Base-by-base conservation (phyloP, 2,797 vertebrate species). In the Lutjanus campechanus region DNA sequence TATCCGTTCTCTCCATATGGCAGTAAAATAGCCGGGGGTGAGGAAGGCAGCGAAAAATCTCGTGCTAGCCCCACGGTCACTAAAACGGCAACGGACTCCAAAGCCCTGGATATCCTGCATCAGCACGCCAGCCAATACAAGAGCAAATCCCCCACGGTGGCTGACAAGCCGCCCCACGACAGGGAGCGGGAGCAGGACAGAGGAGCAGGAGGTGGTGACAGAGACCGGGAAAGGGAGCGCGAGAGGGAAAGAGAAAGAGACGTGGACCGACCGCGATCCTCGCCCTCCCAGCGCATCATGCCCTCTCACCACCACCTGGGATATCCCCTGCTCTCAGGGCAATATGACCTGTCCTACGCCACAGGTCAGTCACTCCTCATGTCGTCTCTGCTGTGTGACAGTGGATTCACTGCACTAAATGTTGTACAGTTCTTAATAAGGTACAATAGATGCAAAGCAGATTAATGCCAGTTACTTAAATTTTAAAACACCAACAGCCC, bases 61-160 rank as follows among this genome's bases (percentile, higher is more conserved):
- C 95, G 97, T 4, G 96, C 96, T 82, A 99, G 98, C 88, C 98
- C 98, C 60, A 98, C 95, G 0, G 96, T 98, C 78, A 94, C 96
- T 65, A 99, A 99, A 92, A 95, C 96, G 50, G 96, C 96, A 84
- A 96, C 97, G 0, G 98, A 99, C 92, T 97, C 98, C 92, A 99
- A 98, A 96, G 97, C 97, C 77, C 94, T 99, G 92, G 98, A 99
- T 83, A 97, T 98, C 94, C 92, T 99, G 91, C 98, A 99, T 94
- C 98, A 98, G 89, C 97, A 98, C 0, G 97, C 97, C 94, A 99
- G 97, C 95, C 98, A 99, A 91, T 99, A 98, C 95, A 98, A 98
- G 95, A 99, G 97, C 96, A 99, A 99, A 92, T 99, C 98, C 0
- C 98, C 98, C 72, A 99, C 98, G 62, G 98, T 99, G 84, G 96